Percentiles rank a stretch among this genome's conserved stretches.
Evolutionary conservation across 2,797 vertebrate genomes (phyloP).

Genomic region (Pelochelys cantorii): DNA sequence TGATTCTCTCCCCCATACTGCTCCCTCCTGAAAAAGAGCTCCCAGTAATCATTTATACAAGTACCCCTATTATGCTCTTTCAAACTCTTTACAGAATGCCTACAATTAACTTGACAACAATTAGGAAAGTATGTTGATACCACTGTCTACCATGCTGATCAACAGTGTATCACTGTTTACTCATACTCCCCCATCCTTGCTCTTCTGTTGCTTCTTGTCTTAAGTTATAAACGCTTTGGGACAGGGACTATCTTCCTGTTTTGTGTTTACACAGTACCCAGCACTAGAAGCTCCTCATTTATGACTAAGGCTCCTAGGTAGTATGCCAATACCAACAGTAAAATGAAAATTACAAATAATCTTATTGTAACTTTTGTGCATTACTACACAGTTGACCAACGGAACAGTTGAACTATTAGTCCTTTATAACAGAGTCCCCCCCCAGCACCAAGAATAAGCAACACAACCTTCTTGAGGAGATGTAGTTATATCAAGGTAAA

Average conservation of each 20-base stretch:
- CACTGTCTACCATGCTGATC: neutral
- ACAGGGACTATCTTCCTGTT: neutral
- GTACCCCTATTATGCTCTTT: neutral
- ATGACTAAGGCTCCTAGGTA: no score
- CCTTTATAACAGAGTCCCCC: neutral
- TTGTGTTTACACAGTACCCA: neutral
- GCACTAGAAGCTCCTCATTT: no score
- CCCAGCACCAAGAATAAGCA: neutral
- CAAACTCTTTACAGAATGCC: neutral
- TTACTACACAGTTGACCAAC: neutral
- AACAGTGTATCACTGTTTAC: neutral
- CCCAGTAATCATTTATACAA: neutral
- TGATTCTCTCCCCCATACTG: neutral
- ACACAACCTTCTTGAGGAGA: neutral
- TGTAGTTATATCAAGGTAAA: neutral
- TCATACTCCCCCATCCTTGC: neutral
- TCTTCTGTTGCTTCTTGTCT: neutral
- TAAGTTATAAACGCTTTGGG: no score
- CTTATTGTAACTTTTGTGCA: neutral
- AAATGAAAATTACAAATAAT: neutral
- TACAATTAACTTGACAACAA: neutral
- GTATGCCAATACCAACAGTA: neutral
- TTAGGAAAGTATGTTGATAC: neutral
- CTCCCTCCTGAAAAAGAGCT: neutral
- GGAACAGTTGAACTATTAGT: neutral